Conservation (phyloP, 1,140 invertebrate genomes). For the Luehdorfia chinensis region DNA sequence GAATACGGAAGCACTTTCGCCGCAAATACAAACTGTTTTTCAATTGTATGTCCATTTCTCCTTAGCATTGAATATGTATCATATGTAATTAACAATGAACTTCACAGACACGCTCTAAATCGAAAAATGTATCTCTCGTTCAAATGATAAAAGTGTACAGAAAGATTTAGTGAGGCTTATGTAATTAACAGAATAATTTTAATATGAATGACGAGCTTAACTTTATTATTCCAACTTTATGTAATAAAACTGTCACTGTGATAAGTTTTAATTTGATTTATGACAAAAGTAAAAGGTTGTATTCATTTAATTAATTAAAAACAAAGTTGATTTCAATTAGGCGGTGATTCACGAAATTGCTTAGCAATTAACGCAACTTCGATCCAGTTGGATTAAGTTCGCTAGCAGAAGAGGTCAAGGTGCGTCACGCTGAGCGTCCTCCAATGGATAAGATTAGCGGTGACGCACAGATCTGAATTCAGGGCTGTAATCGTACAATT, state of each 20-base stretch:
- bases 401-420: conserved; percentile 42
- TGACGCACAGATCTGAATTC: conserved; percentile 34
- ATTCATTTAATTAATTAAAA: too few species aligned
- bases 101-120: background rate
- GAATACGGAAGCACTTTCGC: conserved; percentile 4
- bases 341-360: conserved; percentile 5
- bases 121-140: too few species aligned
- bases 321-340: too few species aligned
- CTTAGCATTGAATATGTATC: background rate
- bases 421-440: conserved; percentile 25
- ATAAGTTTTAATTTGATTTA: too few species aligned
- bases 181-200: too few species aligned
- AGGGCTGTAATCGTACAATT: conserved; percentile 3
- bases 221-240: too few species aligned
- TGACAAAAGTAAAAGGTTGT: too few species aligned
- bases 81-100: background rate
- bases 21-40: background rate
- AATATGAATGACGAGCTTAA: too few species aligned
- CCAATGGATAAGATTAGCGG: conserved; percentile 45
- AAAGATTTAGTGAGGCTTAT: too few species aligned
- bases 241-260: too few species aligned
- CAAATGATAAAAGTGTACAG: too few species aligned
- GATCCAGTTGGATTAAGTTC: conserved; percentile 25
- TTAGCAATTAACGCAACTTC: conserved; percentile 1
- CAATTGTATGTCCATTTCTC: too few species aligned